These are phyloP conservation scores for Enteromius paludinosus DNA, from an alignment of 2,797 vertebrate species.

Conservation along the genomic window DNA sequence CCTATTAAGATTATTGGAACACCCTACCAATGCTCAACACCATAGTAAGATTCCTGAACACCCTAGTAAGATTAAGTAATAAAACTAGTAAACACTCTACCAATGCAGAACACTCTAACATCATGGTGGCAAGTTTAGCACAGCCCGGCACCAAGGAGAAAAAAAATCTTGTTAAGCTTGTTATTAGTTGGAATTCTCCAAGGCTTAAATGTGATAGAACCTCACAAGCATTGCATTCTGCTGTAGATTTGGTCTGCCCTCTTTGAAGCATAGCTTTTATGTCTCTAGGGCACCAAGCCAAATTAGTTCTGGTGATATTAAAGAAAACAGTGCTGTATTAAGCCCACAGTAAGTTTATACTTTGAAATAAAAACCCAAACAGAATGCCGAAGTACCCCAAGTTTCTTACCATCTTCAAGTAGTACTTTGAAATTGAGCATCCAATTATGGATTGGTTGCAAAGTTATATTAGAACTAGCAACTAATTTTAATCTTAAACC, in stretches of 20 bases:
- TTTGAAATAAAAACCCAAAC: conserved; percentile 60
- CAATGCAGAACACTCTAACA: background rate
- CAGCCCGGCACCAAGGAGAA: conserved; percentile 14
- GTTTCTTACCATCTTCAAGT: background rate
- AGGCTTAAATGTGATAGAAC: conserved; percentile 44
- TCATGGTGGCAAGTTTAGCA: background rate
- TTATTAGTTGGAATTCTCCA: conserved; percentile 44
- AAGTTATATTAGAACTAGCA: background rate
- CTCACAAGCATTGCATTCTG: conserved; percentile 27
- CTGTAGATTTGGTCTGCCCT: conserved; percentile 48
- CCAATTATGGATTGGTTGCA: conserved; percentile 1
- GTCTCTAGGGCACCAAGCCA: conserved; percentile 45
- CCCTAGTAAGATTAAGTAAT: no score
- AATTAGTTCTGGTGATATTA: conserved; percentile 59
- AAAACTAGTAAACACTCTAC: no score
- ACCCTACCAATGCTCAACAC: no score
- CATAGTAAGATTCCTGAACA: no score
- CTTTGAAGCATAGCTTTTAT: conserved; percentile 56
- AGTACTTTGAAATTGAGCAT: background rate
- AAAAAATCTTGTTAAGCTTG: conserved; percentile 9
- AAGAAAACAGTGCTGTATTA: conserved; percentile 57
- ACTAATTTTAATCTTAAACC: background rate
- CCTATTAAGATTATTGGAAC: no score
- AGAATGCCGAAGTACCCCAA: conserved; percentile 55
- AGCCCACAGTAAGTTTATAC: conserved; percentile 52